These are phyloP conservation scores for Silurus aristotelis DNA, from an alignment of 2,797 vertebrate species.

Conservation along the genomic window DNA sequence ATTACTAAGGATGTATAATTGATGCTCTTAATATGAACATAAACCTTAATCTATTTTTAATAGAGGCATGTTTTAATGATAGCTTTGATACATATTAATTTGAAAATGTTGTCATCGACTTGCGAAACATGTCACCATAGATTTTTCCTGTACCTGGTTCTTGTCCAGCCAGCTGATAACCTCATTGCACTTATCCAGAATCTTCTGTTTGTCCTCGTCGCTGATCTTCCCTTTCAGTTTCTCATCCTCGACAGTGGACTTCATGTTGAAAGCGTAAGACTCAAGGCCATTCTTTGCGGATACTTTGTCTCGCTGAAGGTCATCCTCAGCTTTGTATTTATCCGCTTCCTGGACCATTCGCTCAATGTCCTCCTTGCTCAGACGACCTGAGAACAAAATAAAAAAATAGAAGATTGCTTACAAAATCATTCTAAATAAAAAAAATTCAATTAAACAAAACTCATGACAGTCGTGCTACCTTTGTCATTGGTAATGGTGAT, in stretches of 20 bases:
- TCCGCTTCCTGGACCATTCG: conserved; percentile 93
- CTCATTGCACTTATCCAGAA: conserved; percentile 88
- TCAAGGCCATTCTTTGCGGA: conserved; percentile 83
- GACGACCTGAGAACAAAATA: conserved; percentile 72
- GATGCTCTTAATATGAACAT: not conserved
- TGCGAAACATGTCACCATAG: not conserved
- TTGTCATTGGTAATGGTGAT: conserved; percentile 91
- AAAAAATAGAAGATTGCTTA: no score
- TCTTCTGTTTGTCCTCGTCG: conserved; percentile 84
- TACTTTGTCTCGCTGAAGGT: conserved; percentile 77
- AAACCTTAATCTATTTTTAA: not conserved
- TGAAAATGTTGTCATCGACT: not conserved
- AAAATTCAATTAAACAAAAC: not conserved
- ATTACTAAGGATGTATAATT: not conserved
- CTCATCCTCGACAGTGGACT: conserved; percentile 90
- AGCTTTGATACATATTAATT: no score
- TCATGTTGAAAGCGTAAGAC: conserved; percentile 91
- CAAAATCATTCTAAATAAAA: not conserved
- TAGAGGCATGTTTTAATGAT: not conserved
- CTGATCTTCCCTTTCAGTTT: conserved; percentile 90
- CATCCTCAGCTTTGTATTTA: conserved; percentile 86
- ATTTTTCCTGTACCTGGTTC: conserved; percentile 80
- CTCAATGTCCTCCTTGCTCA: conserved; percentile 95
- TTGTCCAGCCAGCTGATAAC: conserved; percentile 91
- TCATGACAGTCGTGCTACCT: conserved; percentile 64